Conservation (phyloP, 2,888 invertebrate species). For the Aporophyla nigra region DNA sequence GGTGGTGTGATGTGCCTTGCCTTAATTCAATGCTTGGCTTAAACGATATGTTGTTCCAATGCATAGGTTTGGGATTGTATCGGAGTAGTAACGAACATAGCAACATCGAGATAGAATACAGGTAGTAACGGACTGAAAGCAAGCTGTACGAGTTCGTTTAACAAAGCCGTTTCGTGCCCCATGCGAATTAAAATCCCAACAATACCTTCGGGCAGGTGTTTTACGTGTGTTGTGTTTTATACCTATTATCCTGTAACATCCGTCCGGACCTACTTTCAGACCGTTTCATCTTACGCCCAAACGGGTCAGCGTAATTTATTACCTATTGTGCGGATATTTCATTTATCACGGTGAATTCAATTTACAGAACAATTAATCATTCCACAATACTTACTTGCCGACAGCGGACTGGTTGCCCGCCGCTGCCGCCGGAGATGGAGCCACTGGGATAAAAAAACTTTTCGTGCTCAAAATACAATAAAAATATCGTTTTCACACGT, state of each 20-base stretch:
- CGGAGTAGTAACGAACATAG: constrained; percentile 32
- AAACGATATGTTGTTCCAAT: background rate
- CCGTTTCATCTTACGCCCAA: constrained; percentile 88
- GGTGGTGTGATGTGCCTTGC: background rate
- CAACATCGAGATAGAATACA: constrained; percentile 41
- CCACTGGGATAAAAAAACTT: constrained; percentile 76
- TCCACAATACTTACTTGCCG: constrained; percentile 89
- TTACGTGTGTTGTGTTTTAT: constrained; percentile 85
- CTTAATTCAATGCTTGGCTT: background rate
- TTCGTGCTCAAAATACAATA: constrained; percentile 74
- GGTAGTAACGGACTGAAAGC: constrained; percentile 37
- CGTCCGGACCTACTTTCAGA: constrained; percentile 85
- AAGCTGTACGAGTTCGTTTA: constrained; percentile 58
- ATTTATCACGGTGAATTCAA: constrained; percentile 91
- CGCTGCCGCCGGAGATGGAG: constrained; percentile 75
- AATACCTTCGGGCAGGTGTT: constrained; percentile 83
- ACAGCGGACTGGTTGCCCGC: constrained; percentile 84
- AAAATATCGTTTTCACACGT: constrained; percentile 69
- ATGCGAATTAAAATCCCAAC: constrained; percentile 80
- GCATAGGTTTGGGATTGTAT: constrained; percentile 16
- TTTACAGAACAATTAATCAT: constrained; percentile 91
- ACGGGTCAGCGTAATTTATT: constrained; percentile 90
- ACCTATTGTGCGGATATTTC: constrained; percentile 91
- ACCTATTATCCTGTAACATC: constrained; percentile 84
- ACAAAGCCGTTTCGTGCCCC: constrained; percentile 72